Base-by-base conservation (phyloP, 2,797 vertebrate species). In the Muscicapa comitata region DNA sequence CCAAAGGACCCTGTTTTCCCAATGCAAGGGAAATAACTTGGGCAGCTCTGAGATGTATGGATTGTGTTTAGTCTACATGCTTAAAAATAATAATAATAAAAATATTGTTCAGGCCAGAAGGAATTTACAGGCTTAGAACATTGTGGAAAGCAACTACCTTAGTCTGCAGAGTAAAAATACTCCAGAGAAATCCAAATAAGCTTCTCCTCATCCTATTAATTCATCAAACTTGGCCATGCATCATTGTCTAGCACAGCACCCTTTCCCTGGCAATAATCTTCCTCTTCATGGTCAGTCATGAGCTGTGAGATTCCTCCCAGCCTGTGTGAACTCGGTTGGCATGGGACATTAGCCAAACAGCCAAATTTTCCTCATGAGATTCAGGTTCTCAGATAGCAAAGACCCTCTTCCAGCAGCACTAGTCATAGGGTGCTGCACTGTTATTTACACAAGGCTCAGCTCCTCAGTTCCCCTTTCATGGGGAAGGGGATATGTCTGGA, bases 21-120 rank as follows among this genome's bases (percentile, higher is more conserved):
- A 96, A 28, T 79, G 53, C 7, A 55, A 57, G 67, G 40, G 67
- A 88, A 90, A 92, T 17, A 70, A 28, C 51, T 17, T 59, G 67
- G 81, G 43, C 54, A 76, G 67, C 50, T 94, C 71, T 81, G 68
- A 93, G 45, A 79, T 42, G 51, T 96, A 95, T 96, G 88, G 88
- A 93, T 87, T 0, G 3, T 97, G 94, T 97, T 97, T 97, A 96
- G 95, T 97, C 96, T 97, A 84, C 80, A 59, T 71, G 66, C 33
- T 90, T 75, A 73, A 93, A 88, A 95, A 91, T 88, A 94, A 97
- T 93, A 97, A 91, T 83, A 83, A 93, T 88, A 96, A 86, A 94
- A 96, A 90, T 78, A 94, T 76, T 94, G 42, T 68, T 88, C 58
- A 73, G 37, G 31, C 43, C 48, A 80, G 73, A 93, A 94, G 78